Base-by-base conservation (phyloP, 2,797 vertebrate species). In the Intellagama lesueurii region DNA sequence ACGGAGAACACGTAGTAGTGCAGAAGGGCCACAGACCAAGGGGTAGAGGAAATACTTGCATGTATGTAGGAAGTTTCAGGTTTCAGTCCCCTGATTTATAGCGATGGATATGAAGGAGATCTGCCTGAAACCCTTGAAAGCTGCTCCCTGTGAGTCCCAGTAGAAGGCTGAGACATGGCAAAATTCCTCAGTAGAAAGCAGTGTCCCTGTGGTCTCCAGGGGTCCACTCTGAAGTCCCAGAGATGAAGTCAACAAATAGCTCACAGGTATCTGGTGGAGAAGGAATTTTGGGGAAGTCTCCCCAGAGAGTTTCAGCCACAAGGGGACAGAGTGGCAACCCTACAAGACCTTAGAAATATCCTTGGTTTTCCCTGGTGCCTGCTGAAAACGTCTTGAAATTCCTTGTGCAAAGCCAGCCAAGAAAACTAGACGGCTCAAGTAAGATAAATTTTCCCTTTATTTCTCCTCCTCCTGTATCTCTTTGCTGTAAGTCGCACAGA, bases 401-500 rank as follows among this genome's bases (percentile, higher is more conserved):
- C 76, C 56, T 68, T 24, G 1, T n/a, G 24, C 1, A n/a, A 79
- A 30, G 0, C 3, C 0, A 1, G 2, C 1, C 1, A 3, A 40
- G 4, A 81, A 5, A 0, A 0, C 1, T 0, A 7, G 26, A 17
- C 24, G 32, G 0, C 0, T 7, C 19, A 52, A 9, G 26, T 17
- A 7, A 22, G 9, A 49, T 6, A 26, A 1, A 40, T 91, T 3
- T n/a, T 80, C 56, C 68, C 77, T 85, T 77, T 35, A 90, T 87
- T 86, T 82, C 76, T 69, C 87, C 88, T 1, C 0, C 86, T 66
- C 52, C 88, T 93, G 91, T 87, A 89, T 82, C 89, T 7, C 92
- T 90, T 87, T 91, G 91, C 93, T 87, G 78, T 52, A 49, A 89
- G 90, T 89, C 89, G 85, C 87, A 86, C 88, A 90, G 86, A 83